A percentile compares a stretch with the other conserved stretches of the same genome.
Evolutionary conservation across 2,797 vertebrate species (phyloP).

Genomic region (Silurus aristotelis): DNA sequence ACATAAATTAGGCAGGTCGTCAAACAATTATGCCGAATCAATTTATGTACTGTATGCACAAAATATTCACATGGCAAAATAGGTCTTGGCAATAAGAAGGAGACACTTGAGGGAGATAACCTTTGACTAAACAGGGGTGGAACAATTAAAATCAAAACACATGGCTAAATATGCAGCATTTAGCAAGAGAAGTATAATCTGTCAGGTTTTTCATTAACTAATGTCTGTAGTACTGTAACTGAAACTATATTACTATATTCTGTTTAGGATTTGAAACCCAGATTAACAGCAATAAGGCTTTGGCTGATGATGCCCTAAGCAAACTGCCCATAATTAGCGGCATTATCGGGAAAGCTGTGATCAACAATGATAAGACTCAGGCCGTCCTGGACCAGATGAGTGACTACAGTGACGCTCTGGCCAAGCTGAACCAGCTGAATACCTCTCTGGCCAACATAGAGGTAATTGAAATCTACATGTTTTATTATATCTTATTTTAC

Average conservation of each 20-base stretch:
- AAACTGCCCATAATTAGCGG: conserved; percentile 78
- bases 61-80: no score
- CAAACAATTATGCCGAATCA: no score
- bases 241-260: not conserved
- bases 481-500: not conserved
- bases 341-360: conserved; percentile 74
- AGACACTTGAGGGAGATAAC: no score
- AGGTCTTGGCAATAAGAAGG: no score
- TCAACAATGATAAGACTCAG: conserved; percentile 70
- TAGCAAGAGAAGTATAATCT: no score
- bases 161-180: no score
- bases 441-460: conserved; percentile 57
- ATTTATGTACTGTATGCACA: no score
- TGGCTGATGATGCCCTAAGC: conserved; percentile 79
- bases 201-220: no score
- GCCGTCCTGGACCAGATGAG: conserved; percentile 65
- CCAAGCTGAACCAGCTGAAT: conserved; percentile 49
- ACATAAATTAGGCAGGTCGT: no score
- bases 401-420: conserved; percentile 38
- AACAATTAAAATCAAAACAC: no score
- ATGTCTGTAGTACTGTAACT: not conserved
- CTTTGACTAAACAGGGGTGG: no score
- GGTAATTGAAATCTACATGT: conserved; percentile 58
- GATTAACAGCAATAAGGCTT: conserved; percentile 70
- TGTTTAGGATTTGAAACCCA: conserved; percentile 83